Percentiles rank a stretch among this genome's conserved stretches.
Evolutionary conservation across 2,113 vertebrate genomes (phyloP).

Genomic region (Crocuta crocuta): DNA sequence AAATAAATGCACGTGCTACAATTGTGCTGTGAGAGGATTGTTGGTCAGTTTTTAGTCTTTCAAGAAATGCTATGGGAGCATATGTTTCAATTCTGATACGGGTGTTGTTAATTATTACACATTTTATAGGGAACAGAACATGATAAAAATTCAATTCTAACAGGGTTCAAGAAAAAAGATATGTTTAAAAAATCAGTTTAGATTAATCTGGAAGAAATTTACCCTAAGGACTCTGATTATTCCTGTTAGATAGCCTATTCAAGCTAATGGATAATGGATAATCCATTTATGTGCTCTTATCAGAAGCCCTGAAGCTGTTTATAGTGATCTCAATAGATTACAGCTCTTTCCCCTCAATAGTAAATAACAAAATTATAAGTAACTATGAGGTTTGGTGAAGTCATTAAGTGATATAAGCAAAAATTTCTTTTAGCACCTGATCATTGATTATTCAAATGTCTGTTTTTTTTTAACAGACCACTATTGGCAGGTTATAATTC

Average conservation of each 20-base stretch:
- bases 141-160: slow-evolving; percentile 48
- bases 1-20: not conserved
- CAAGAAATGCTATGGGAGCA: not conserved
- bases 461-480: not conserved
- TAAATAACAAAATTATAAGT: slow-evolving; percentile 69
- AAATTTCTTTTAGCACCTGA: not conserved
- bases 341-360: slow-evolving; percentile 52
- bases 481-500: not conserved
- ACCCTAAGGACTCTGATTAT: slow-evolving; percentile 74
- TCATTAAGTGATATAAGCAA: slow-evolving; percentile 18
- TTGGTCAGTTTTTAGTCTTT: not conserved
- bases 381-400: not conserved
- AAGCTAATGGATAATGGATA: slow-evolving; percentile 81
- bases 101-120: not conserved
- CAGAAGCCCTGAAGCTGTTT: slow-evolving; percentile 75
- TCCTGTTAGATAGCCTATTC: slow-evolving; percentile 80
- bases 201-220: slow-evolving; percentile 78
- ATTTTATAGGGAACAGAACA: not conserved
- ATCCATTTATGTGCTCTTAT: slow-evolving; percentile 82
- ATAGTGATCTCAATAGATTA: slow-evolving; percentile 75
- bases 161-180: not conserved
- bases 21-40: not conserved
- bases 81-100: not conserved
- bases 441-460: not conserved
- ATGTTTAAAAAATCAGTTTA: slow-evolving; percentile 53